Evolutionary conservation across 1,140 invertebrate species (phyloP).

Genomic region (Melanaphis sacchari): DNA sequence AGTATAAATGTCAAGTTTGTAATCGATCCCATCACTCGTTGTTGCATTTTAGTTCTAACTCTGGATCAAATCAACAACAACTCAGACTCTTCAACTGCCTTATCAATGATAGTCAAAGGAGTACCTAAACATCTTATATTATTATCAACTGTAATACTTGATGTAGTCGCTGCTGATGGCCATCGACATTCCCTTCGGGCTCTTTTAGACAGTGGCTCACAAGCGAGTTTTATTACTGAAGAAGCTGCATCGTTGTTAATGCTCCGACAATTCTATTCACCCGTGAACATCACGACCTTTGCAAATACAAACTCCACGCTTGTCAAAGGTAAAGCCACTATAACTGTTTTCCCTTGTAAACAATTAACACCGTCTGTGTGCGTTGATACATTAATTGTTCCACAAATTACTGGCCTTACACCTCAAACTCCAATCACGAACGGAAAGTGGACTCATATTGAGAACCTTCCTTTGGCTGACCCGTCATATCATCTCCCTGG

Average conservation of each 20-base stretch:
- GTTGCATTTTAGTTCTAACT: not conserved
- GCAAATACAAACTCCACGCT: not conserved
- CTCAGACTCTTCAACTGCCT: too few relatives aligned
- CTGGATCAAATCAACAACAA: too few relatives aligned
- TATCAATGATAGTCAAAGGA: too few relatives aligned
- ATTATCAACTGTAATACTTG: too few relatives aligned
- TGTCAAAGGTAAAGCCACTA: not conserved
- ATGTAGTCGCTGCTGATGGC: too few relatives aligned
- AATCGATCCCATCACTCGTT: not conserved
- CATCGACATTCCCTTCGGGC: too few relatives aligned
- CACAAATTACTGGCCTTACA: not conserved
- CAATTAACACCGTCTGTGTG: not conserved
- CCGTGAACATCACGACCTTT: not conserved
- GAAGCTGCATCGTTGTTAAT: too few relatives aligned
- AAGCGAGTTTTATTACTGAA: too few relatives aligned
- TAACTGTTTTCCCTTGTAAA: not conserved
- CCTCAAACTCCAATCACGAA: not conserved
- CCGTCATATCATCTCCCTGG: conserved; percentile 25
- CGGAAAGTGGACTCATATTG: not conserved
- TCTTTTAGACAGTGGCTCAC: too few relatives aligned
- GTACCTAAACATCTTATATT: too few relatives aligned
- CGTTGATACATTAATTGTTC: not conserved
- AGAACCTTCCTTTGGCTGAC: not conserved
- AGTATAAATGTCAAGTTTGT: conserved; percentile 3
- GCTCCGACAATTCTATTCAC: too few relatives aligned